Percentiles rank a stretch among this genome's conserved stretches.
phyloP scores from a whole-genome alignment of 2,888 invertebrate species.

The Keiferia lycopersicella region DNA sequence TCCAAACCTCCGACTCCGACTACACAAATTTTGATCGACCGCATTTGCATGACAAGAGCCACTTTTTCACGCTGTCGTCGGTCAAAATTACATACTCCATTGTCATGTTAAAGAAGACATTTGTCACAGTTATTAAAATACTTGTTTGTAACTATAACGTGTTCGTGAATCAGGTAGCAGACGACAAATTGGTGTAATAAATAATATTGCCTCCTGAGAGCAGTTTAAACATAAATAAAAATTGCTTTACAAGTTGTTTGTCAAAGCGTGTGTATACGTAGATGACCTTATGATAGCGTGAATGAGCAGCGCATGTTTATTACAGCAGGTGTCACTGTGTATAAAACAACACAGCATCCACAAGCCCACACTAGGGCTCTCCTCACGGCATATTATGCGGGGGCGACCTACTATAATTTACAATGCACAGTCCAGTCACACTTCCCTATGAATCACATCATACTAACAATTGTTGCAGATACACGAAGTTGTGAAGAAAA shows the following conservation, averaged over 20 bases:
- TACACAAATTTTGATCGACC: conserved; percentile 50
- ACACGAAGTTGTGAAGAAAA: not conserved
- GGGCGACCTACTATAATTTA: conserved; percentile 47
- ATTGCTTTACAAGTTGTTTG: conserved; percentile 24
- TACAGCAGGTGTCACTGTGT: conserved; percentile 49
- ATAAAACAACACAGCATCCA: conserved; percentile 39
- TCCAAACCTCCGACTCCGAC: conserved; percentile 39
- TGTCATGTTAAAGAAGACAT: conserved; percentile 64
- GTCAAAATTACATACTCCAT: conserved; percentile 54
- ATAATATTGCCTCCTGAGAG: conserved; percentile 34
- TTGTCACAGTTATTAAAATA: conserved; percentile 57
- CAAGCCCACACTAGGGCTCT: conserved; percentile 42
- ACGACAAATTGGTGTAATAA: conserved; percentile 43
- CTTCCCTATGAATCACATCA: conserved; percentile 41
- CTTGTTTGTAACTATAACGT: conserved; percentile 32
- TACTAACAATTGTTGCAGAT: conserved; percentile 1
- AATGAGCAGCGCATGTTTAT: conserved; percentile 28
- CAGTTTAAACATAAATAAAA: conserved; percentile 25
- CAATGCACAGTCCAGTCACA: too few relatives aligned
- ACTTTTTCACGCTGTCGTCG: conserved; percentile 56
- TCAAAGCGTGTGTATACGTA: conserved; percentile 32
- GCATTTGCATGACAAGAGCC: conserved; percentile 60
- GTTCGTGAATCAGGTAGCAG: conserved; percentile 44
- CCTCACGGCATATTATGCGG: conserved; percentile 43
- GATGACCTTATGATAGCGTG: conserved; percentile 55